phyloP scores from a whole-genome alignment of 2,113 vertebrate genomes.

The Cyprinus carpio region DNA sequence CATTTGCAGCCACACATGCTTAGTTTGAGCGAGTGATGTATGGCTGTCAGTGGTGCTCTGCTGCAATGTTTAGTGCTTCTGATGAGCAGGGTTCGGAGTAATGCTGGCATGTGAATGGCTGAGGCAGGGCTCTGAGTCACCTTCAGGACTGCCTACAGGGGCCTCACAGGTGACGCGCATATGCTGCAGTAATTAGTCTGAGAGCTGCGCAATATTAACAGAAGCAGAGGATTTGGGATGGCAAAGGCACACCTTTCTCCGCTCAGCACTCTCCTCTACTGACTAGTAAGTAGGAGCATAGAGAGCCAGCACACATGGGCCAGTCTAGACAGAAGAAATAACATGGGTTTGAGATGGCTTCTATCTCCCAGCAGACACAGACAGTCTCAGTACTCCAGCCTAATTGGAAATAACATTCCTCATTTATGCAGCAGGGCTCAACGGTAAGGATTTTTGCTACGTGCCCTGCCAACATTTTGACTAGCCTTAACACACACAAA shows the following conservation, averaged over 20 bases:
- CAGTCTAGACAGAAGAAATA: conserved; percentile 46
- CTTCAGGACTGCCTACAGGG: conserved; percentile 55
- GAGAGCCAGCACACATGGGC: conserved; percentile 50
- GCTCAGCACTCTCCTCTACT: conserved; percentile 56
- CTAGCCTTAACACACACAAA: not conserved
- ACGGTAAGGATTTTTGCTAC: not conserved
- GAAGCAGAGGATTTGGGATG: conserved; percentile 57
- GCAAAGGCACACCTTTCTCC: conserved; percentile 17
- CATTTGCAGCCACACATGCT: conserved; percentile 1
- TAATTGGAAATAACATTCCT: conserved; percentile 36
- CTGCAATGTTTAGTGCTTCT: conserved; percentile 21
- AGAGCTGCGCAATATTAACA: conserved; percentile 58
- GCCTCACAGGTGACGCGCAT: conserved; percentile 62
- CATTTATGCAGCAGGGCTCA: not conserved
- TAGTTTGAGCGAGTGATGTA: conserved; percentile 26
- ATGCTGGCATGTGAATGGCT: conserved; percentile 32
- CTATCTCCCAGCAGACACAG: conserved; percentile 41
- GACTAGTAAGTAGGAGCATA: conserved; percentile 59
- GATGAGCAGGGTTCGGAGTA: conserved; percentile 43
- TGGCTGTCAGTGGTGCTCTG: conserved; percentile 33
- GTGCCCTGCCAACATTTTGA: not conserved
- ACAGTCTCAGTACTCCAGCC: not conserved
- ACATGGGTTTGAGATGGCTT: conserved; percentile 29
- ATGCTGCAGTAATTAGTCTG: conserved; percentile 72
- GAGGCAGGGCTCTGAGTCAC: conserved; percentile 37